Evolutionary conservation across 2,888 invertebrate genomes (phyloP), one percentile per base, ranked within the genome.

Genomic region (Pterostichus niger): DNA sequence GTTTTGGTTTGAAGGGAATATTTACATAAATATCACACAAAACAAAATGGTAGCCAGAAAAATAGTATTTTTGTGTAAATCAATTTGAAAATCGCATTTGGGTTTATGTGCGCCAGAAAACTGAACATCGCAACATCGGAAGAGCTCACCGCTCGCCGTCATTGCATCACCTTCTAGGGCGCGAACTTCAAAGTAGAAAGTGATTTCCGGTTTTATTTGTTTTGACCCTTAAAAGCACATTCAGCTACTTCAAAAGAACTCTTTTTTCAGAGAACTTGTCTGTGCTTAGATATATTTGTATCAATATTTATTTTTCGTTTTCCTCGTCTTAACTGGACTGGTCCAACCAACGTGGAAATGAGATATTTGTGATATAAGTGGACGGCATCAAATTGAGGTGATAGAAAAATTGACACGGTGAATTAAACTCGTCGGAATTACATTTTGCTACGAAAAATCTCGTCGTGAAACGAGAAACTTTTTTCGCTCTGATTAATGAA

Each of bases 161-260:
- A 31, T 17, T 44, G 46, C 73, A 24, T 17, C 56, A 35, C 59
- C 77, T 77, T 49, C 24, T 7, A 31, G 56, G 80, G 81, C 73
- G 81, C 81, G 81, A 73, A 73, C 81, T 82, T 75, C 82, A 82
- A 82, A 82, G 82, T 75, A 33, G 56, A 73, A 75, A 82, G 82
- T 75, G 82, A 82, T 82, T 82, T 75, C 56, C 82, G 61, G 82
- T 82, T 82, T 82, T 82, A 82, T 82, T 82, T 82, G 82, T 82
- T 82, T 82, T 82, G 75, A 71, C 24, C 82, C 82, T 24, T 82
- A 82, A 82, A 82, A 82, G 82, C 82, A 59, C 82, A 82, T 82
- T 82, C 82, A 35, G 56, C 61, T 82, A 46, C 82, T 82, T 82
- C 82, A 82, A 82, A 81, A 82, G 82, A 82, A 17, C 81, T 73